Evolutionary conservation across 2,888 invertebrate genomes (phyloP), one percentile per base, ranked within the genome.

Genomic region (Diplolepis rosae): DNA sequence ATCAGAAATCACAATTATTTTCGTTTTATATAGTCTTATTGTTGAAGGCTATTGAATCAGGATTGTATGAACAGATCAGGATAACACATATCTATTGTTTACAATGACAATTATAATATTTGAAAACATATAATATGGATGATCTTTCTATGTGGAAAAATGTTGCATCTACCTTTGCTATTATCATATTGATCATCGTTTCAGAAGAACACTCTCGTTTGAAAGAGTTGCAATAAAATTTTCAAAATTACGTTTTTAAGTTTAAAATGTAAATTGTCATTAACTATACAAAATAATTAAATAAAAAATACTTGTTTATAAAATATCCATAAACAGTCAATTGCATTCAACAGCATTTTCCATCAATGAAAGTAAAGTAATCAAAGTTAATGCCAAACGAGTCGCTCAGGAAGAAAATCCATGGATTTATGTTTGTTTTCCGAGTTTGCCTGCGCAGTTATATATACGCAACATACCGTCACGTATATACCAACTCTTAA

Each of bases 11-110:
- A 39, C 39, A 18, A 48, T 18, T 48, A 7, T 45, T 50, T 13
- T 1, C 4, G 2, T 2, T 9, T 24, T 4, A 11, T 3, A 9
- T 13, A 50, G 27, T 24, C 4, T 45, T 50, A 4, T 50, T 50
- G 11, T 13, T 50, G 27, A 50, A 11, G 11, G 27, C 22, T 48
- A 11, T 11, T 13, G 24, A 50, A n/a, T n/a, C n/a, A n/a, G n/a
- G n/a, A n/a, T n/a, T n/a, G n/a, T n/a, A n/a, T n/a, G n/a, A 50
- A 18, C 11, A 48, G 22, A 4, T 50, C 24, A 24, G 4, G 22
- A 50, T 50, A 24, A 11, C 79, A 83, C 84, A 82, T 83, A 83
- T 83, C 82, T 74, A 77, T 80, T 79, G 72, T 78, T 83, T 83
- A 80, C 74, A 73, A 76, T 74, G 32, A 65, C 61, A 50, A 24